Evolutionary conservation across 2,113 vertebrate species (phyloP).

Genomic region (Buteo buteo): DNA sequence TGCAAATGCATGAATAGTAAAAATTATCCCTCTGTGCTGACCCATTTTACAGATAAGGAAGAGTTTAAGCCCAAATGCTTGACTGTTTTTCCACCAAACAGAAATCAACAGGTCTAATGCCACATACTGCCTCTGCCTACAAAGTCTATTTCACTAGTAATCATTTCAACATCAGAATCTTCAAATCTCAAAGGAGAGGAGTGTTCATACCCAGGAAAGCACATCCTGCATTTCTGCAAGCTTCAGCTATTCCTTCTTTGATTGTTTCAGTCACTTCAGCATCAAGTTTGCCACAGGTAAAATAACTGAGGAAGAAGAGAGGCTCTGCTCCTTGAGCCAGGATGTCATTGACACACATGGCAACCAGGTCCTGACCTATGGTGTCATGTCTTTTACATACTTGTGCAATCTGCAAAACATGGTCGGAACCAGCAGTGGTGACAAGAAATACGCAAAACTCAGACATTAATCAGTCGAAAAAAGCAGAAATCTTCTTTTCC

Average conservation of each 20-base stretch:
- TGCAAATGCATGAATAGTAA: not conserved
- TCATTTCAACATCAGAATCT: not conserved
- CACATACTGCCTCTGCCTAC: not conserved
- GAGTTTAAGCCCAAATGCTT: not conserved
- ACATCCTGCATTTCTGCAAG: conserved; percentile 80
- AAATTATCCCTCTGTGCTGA: not conserved
- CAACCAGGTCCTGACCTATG: conserved; percentile 87
- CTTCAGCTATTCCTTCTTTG: conserved; percentile 76
- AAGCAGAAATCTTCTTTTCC: not conserved
- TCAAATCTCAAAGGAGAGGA: not conserved
- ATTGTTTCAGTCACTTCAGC: conserved; percentile 70
- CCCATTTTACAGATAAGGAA: not conserved
- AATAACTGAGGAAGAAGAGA: conserved; percentile 86
- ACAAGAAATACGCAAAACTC: not conserved
- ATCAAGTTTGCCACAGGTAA: conserved; percentile 78
- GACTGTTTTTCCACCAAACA: not conserved
- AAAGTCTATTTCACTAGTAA: not conserved
- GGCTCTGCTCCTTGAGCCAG: conserved; percentile 87
- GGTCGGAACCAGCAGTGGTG: not conserved
- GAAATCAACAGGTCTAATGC: not conserved
- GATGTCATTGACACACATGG: conserved; percentile 85
- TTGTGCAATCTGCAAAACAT: conserved; percentile 78
- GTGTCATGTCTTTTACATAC: conserved; percentile 69
- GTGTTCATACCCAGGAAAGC: conserved; percentile 76
- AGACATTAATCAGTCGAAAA: not conserved